phyloP scores from a whole-genome alignment of 2,888 invertebrate genomes.

The Microctonus brassicae region DNA sequence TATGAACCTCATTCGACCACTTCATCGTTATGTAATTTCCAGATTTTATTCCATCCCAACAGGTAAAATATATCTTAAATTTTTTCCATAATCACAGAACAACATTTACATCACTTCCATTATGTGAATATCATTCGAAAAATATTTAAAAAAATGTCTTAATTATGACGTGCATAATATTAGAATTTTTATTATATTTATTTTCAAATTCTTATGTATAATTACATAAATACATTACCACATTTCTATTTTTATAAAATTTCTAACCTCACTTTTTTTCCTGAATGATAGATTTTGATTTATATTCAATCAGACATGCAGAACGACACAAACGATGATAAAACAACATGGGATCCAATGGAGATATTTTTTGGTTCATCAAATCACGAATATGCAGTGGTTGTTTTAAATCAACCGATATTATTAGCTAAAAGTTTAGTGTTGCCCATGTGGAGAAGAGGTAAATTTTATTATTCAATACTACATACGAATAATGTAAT shows the following conservation, averaged over 20 bases:
- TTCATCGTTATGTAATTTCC: neutral
- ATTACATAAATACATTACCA: too few relatives aligned
- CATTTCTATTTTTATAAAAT: neutral
- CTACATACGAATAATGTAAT: too few relatives aligned
- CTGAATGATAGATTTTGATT: neutral
- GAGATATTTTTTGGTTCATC: conserved; percentile 48
- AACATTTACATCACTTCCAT: too few relatives aligned
- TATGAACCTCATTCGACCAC: neutral
- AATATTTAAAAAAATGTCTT: too few relatives aligned
- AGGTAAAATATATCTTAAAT: neutral
- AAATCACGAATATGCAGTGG: conserved; percentile 73
- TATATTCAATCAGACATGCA: conserved; percentile 42
- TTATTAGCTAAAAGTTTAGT: conserved; percentile 71
- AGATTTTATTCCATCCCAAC: neutral
- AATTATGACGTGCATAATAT: too few relatives aligned
- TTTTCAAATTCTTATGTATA: too few relatives aligned
- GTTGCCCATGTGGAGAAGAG: conserved; percentile 78
- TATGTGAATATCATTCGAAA: too few relatives aligned
- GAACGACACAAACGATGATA: conserved; percentile 26
- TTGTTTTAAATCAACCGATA: conserved; percentile 79
- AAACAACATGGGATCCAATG: conserved; percentile 55
- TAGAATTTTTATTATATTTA: too few relatives aligned
- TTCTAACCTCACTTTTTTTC: neutral
- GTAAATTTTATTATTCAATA: too few relatives aligned
- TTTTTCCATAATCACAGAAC: neutral